A percentile compares a stretch with the other conserved stretches of the same genome.
Conservation (phyloP, 2,797 vertebrate species). For the Anguilla megastoma region DNA sequence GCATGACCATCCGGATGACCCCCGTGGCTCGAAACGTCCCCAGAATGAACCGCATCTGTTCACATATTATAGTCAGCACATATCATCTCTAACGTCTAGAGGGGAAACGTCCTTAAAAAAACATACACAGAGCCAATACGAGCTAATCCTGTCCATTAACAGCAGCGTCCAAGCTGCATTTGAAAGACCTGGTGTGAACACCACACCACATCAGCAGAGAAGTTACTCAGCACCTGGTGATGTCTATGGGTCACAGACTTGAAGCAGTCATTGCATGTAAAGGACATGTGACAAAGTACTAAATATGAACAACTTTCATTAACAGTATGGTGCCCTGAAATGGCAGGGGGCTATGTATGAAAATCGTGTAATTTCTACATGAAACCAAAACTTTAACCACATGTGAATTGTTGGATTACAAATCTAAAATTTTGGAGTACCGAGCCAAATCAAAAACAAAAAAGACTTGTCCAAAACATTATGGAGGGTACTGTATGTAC, state of each 20-base stretch:
- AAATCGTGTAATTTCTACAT: no score
- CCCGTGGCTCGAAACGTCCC: conserved; percentile 3
- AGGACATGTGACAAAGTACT: no score
- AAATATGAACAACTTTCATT: no score
- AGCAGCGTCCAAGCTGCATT: conserved; percentile 47
- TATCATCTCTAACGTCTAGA: conserved; percentile 59
- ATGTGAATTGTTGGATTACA: no score
- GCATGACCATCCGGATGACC: conserved; percentile 16
- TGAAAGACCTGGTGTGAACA: conserved; percentile 42
- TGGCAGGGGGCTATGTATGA: no score
- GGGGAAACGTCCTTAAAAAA: conserved; percentile 23
- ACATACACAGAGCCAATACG: conserved; percentile 43
- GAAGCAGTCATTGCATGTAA: no score
- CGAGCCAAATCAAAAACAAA: no score
- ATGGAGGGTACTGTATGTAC: not conserved
- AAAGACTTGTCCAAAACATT: conserved; percentile 32
- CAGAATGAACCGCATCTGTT: conserved; percentile 51
- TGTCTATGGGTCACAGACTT: no score
- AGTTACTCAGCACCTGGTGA: no score
- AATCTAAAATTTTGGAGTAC: no score
- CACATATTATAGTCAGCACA: conserved; percentile 43
- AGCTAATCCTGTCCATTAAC: conserved; percentile 61
- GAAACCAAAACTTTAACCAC: no score
- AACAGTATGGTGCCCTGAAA: no score
- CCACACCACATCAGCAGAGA: not conserved